Base-by-base conservation (phyloP, 1,140 invertebrate genomes). In the Papilio helenus region DNA sequence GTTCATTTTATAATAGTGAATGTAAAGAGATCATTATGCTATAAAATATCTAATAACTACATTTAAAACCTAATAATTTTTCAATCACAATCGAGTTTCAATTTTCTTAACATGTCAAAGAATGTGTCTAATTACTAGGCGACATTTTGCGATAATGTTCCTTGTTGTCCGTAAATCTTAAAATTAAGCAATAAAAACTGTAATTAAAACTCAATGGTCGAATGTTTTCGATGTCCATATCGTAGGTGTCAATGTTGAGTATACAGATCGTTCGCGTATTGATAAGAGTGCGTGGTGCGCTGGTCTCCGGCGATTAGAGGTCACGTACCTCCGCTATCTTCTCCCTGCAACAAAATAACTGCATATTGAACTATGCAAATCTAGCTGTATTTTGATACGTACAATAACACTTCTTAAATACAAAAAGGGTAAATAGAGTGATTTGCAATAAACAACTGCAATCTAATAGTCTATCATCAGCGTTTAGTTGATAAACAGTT, bases 291-390 rank as follows among this genome's bases (percentile, higher is more conserved):
- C 61, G 61, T 68, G 12, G 61, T 68, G 23, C 12, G 61, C 26
- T 26, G 61, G 12, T 55, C 58, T 2, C 26, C 26, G 61, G 16
- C 16, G 61, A 68, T 29, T 68, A 29, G 26, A 68, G 61, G 26
- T 68, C 61, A 68, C 61, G 14, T 16, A 68, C 61, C 61, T 34
- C 61, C 26, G 23, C 26, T 68, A 68, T 68, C 61, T 61, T 23
- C 9, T 26, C 58, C 34, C 61, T 68, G 61, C 61, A 68, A 68
- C 61, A 68, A 34, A 34, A 18, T 20, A 68, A 68, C 61, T 68
- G 61, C 61, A 68, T 68, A 68, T 29, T 29, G 1, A 68, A 34
- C 29, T 23, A 61, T 23, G 20, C 55, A 23, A 10, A 12, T 26
- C 20, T 61, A 61, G 18, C 12, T n/a, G 51, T 23, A 7, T 12